Percentiles rank a stretch among this genome's conserved stretches.
Evolutionary conservation across 2,888 invertebrate species (phyloP).

Genomic region (Beris morrisii): DNA sequence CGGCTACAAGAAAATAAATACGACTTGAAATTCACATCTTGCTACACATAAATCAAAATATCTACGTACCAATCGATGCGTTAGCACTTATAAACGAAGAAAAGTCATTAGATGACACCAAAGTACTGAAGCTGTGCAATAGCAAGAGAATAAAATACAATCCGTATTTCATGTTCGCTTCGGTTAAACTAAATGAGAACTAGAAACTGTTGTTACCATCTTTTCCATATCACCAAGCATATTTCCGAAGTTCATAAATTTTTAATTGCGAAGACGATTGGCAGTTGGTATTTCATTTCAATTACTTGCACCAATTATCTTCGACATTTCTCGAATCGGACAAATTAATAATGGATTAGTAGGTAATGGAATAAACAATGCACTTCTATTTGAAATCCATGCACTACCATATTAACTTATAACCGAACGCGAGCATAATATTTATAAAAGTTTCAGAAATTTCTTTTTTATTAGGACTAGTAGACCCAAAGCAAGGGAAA

Average conservation of each 20-base stretch:
- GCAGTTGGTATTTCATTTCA: conserved; percentile 19
- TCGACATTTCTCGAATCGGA: too few species aligned
- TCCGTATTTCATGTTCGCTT: not conserved
- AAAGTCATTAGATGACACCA: conserved; percentile 60
- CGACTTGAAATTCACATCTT: not conserved
- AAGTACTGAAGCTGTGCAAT: not conserved
- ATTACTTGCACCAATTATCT: not conserved
- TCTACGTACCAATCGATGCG: conserved; percentile 67
- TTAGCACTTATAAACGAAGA: conserved; percentile 73
- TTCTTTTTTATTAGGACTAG: too few species aligned
- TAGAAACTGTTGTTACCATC: not conserved
- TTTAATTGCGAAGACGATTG: conserved; percentile 10
- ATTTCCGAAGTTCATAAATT: not conserved
- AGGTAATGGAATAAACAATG: too few species aligned
- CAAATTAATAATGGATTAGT: too few species aligned
- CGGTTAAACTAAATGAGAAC: not conserved
- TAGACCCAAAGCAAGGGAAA: too few species aligned
- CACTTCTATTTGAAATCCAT: too few species aligned
- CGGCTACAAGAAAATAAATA: conserved; percentile 58
- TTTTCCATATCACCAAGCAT: too few species aligned
- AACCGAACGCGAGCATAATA: too few species aligned
- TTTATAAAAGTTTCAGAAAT: too few species aligned
- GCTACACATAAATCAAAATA: not conserved
- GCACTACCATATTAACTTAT: too few species aligned
- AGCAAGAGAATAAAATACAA: not conserved